Evolutionary conservation across 2,888 invertebrate species (phyloP).

Genomic region (Caenorhabditis imperialis): DNA sequence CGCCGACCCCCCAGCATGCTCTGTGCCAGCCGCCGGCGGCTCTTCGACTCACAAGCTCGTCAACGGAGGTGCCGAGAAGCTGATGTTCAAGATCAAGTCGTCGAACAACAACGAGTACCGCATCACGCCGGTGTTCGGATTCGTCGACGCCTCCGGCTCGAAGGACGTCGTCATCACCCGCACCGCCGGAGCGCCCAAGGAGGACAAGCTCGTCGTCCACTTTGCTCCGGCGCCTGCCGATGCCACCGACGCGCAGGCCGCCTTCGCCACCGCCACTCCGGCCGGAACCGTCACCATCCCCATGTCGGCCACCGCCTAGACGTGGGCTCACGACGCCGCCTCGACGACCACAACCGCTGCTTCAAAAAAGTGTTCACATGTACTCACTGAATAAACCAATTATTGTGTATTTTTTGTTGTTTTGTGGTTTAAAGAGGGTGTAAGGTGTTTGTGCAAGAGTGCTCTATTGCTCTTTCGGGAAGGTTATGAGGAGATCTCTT

Average conservation of each 20-base stretch:
- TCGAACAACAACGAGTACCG: constrained; percentile 64
- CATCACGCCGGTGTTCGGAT: constrained; percentile 65
- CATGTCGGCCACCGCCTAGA: no score
- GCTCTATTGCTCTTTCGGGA: no score
- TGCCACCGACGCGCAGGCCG: background rate
- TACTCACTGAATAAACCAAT: no score
- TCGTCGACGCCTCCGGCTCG: constrained; percentile 56
- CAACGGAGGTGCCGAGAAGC: constrained; percentile 46
- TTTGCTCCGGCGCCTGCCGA: background rate
- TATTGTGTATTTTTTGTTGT: no score
- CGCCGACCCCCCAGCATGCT: constrained; percentile 55
- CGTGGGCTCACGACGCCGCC: no score
- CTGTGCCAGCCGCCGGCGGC: constrained; percentile 59
- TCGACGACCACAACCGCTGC: no score
- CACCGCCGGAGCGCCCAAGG: constrained; percentile 21
- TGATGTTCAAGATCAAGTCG: constrained; percentile 55
- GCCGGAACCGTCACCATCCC: no score
- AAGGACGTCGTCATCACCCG: constrained; percentile 51
- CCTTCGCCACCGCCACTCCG: no score
- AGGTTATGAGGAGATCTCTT: no score
- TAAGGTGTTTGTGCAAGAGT: no score
- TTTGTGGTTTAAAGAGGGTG: no score
- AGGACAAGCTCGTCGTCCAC: constrained; percentile 35
- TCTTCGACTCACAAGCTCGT: constrained; percentile 34
- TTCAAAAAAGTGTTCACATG: no score